Evolutionary conservation across 2,888 invertebrate species (phyloP).

Genomic region (Drosophila leonis): DNA sequence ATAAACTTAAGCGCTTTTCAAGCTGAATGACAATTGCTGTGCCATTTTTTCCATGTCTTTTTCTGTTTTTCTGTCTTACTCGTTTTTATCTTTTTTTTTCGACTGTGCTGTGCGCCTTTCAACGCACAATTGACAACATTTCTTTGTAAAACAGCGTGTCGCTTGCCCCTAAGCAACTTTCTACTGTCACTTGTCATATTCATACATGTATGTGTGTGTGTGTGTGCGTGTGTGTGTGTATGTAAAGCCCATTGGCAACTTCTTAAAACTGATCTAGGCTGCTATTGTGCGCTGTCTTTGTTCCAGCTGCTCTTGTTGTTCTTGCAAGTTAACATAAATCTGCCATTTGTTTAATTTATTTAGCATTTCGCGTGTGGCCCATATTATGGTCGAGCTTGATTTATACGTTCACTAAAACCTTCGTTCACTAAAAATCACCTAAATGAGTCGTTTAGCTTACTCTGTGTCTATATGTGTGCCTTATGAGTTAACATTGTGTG

Average conservation of each 20-base stretch:
- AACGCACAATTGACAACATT: slow-evolving; percentile 65
- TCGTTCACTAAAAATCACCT: slow-evolving; percentile 19
- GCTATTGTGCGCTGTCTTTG: slow-evolving; percentile 50
- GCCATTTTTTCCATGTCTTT: slow-evolving; percentile 63
- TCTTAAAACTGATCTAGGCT: slow-evolving; percentile 75
- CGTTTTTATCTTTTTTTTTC: slow-evolving; percentile 15
- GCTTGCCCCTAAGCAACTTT: slow-evolving; percentile 67
- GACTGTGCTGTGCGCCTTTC: slow-evolving; percentile 44
- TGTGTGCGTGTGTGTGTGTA: not conserved
- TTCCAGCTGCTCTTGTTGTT: slow-evolving; percentile 42
- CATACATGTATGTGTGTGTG: not conserved
- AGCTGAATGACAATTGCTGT: slow-evolving; percentile 79
- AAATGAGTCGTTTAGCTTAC: slow-evolving; percentile 52
- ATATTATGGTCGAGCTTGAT: slow-evolving; percentile 44
- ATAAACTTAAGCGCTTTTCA: slow-evolving; percentile 78
- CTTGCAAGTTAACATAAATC: slow-evolving; percentile 62
- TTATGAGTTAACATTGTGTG: slow-evolving; percentile 12
- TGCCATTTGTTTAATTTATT: slow-evolving; percentile 70
- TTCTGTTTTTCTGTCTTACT: slow-evolving; percentile 7
- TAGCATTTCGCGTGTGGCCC: slow-evolving; percentile 55
- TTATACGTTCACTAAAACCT: slow-evolving; percentile 36
- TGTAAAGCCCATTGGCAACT: slow-evolving; percentile 58
- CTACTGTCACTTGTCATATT: slow-evolving; percentile 77
- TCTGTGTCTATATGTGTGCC: slow-evolving; percentile 12
- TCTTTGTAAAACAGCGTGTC: slow-evolving; percentile 44